These are phyloP conservation scores for Aricia artaxerxes DNA, from an alignment of 2,888 invertebrate species.

Conservation along the genomic window DNA sequence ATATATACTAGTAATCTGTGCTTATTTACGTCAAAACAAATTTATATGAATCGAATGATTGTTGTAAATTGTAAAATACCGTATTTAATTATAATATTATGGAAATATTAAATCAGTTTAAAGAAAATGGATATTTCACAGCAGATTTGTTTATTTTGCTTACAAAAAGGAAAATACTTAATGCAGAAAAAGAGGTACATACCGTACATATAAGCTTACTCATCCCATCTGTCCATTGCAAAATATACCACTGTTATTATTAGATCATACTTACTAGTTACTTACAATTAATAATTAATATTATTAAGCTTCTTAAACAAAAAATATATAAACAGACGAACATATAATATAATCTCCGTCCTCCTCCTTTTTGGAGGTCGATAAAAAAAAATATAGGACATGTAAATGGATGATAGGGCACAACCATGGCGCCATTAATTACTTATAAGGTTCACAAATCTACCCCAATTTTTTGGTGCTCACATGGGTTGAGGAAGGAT, in stretches of 20 bases:
- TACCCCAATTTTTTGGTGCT: too few relatives aligned
- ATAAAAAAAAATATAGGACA: too few relatives aligned
- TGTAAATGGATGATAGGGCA: neutral
- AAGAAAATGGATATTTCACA: conserved; percentile 71
- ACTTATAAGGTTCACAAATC: too few relatives aligned
- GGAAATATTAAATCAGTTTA: conserved; percentile 67
- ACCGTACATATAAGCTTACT: neutral
- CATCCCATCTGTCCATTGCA: neutral
- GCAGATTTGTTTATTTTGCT: conserved; percentile 67
- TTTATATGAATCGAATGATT: neutral
- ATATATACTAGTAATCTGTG: too few relatives aligned
- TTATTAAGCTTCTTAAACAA: neutral
- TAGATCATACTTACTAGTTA: too few relatives aligned
- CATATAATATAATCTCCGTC: too few relatives aligned
- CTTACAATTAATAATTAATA: too few relatives aligned
- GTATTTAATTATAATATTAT: conserved; percentile 39
- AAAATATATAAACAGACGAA: too few relatives aligned
- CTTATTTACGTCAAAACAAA: conserved; percentile 25
- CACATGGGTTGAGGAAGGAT: too few relatives aligned
- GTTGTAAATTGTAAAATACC: neutral
- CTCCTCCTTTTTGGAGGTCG: too few relatives aligned
- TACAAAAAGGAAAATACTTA: conserved; percentile 57
- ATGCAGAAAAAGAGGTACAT: conserved; percentile 56
- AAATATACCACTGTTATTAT: neutral
- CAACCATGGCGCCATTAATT: neutral